Evolutionary conservation across 2,797 vertebrate genomes (phyloP).

Genomic region (Cottoperca gobio): DNA sequence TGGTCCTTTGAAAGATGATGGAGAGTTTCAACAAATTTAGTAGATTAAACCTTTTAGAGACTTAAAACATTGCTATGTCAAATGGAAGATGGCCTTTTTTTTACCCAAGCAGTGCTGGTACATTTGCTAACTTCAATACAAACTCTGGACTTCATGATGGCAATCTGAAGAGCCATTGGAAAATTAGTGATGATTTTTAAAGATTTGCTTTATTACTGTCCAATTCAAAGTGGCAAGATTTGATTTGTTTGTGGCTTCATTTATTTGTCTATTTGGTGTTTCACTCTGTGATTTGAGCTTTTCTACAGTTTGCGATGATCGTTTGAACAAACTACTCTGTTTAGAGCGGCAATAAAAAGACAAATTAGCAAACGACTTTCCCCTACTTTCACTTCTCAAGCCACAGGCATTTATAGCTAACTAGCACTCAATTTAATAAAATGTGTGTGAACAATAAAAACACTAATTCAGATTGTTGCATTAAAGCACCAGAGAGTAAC

Average conservation of each 20-base stretch:
- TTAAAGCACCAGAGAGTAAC: constrained; percentile 8
- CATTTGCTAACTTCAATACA: constrained; percentile 40
- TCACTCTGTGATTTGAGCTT: constrained; percentile 50
- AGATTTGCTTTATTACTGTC: constrained; percentile 52
- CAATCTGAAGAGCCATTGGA: constrained; percentile 50
- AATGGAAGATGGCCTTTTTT: constrained; percentile 30
- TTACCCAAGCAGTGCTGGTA: constrained; percentile 5
- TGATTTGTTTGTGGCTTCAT: constrained; percentile 57
- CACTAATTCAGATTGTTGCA: constrained; percentile 18
- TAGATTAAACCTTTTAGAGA: constrained; percentile 41
- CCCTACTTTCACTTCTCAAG: constrained; percentile 29
- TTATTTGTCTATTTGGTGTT: constrained; percentile 53
- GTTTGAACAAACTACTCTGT: constrained; percentile 49
- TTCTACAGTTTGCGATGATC: constrained; percentile 48
- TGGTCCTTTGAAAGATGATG: constrained; percentile 57
- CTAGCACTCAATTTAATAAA: constrained; percentile 42
- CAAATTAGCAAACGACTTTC: constrained; percentile 50
- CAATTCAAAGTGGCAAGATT: constrained; percentile 56
- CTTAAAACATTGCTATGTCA: constrained; percentile 34
- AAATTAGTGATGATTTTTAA: constrained; percentile 58
- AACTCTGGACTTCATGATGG: constrained; percentile 22
- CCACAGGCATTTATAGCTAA: constrained; percentile 30
- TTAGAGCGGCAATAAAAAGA: constrained; percentile 59
- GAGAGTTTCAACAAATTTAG: constrained; percentile 51
- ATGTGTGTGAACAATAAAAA: constrained; percentile 37